A percentile compares a stretch with the other conserved stretches of the same genome.
phyloP scores from a whole-genome alignment of 1,140 invertebrate species.

The Drosophila lowei region DNA sequence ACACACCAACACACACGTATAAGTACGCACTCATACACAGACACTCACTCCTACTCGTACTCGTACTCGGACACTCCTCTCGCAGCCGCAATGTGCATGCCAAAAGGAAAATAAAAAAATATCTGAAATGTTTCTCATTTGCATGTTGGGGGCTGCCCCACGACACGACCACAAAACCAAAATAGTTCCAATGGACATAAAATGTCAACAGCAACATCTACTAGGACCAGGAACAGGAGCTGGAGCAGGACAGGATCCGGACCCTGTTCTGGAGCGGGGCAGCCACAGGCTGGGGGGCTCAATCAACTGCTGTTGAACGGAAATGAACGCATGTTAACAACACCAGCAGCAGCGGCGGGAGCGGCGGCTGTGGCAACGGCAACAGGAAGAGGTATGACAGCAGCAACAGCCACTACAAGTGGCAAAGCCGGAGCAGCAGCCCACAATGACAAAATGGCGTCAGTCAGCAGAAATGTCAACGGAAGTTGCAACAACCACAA shows the following conservation, averaged over 20 bases:
- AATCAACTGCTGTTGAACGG: conserved; percentile 79
- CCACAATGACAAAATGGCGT: conserved; percentile 78
- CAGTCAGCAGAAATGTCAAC: conserved; percentile 74
- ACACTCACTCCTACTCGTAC: background rate
- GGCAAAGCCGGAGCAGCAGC: conserved; percentile 19
- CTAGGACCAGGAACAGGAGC: conserved; percentile 30
- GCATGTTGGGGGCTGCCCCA: conserved; percentile 45
- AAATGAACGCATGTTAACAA: conserved; percentile 83
- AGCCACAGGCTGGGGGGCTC: conserved; percentile 64
- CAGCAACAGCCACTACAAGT: conserved; percentile 35
- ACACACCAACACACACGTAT: background rate
- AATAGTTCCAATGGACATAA: conserved; percentile 82
- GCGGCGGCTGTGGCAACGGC: conserved; percentile 34
- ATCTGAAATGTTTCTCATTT: conserved; percentile 81
- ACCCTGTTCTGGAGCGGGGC: conserved; percentile 1
- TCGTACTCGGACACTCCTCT: background rate
- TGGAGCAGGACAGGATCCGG: conserved; percentile 29
- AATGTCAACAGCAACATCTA: conserved; percentile 75
- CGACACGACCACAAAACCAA: conserved; percentile 76
- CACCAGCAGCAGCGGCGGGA: conserved; percentile 55
- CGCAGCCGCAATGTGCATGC: conserved; percentile 69
- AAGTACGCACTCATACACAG: no score
- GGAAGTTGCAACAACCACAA: conserved; percentile 79
- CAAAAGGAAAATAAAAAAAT: conserved; percentile 75
- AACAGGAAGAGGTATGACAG: conserved; percentile 35